Conservation (phyloP, 53 echinoderm and acorn worm species). For the Temnopleurus reevesii region DNA sequence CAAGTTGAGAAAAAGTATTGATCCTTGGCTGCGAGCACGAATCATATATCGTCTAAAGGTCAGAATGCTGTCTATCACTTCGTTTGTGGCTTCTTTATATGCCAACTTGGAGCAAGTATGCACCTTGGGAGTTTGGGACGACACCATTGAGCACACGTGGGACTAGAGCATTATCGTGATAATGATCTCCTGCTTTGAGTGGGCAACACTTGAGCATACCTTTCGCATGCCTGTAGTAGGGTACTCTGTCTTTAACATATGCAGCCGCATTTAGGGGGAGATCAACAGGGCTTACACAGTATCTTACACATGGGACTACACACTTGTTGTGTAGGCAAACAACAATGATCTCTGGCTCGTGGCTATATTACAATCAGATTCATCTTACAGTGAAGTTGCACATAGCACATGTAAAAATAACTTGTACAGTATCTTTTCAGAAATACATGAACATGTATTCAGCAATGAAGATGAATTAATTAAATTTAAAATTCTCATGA, state of each 20-base stretch:
- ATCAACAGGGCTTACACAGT: background rate
- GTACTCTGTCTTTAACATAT: background rate
- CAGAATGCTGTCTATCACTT: background rate
- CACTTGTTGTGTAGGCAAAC: background rate
- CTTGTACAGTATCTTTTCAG: too few relatives aligned
- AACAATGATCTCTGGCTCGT: background rate
- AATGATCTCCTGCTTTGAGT: background rate
- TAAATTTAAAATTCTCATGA: too few relatives aligned
- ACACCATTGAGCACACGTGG: conserved; percentile 1
- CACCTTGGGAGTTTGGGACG: conserved; percentile 4
- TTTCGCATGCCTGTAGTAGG: background rate
- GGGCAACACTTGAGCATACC: background rate
- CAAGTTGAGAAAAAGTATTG: background rate
- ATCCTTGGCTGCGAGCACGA: background rate
- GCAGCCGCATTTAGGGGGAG: background rate
- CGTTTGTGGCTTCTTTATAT: background rate
- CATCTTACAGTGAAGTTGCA: background rate
- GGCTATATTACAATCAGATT: background rate
- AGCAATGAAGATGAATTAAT: too few relatives aligned
- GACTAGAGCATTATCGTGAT: conserved; percentile 10
- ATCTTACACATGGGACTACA: background rate
- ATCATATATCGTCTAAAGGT: conserved; percentile 10
- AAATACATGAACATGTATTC: too few relatives aligned
- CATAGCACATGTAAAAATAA: too few relatives aligned
- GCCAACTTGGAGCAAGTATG: background rate